Base-by-base conservation (phyloP, 2,888 invertebrate genomes). In the Pemphredon lugubris region DNA sequence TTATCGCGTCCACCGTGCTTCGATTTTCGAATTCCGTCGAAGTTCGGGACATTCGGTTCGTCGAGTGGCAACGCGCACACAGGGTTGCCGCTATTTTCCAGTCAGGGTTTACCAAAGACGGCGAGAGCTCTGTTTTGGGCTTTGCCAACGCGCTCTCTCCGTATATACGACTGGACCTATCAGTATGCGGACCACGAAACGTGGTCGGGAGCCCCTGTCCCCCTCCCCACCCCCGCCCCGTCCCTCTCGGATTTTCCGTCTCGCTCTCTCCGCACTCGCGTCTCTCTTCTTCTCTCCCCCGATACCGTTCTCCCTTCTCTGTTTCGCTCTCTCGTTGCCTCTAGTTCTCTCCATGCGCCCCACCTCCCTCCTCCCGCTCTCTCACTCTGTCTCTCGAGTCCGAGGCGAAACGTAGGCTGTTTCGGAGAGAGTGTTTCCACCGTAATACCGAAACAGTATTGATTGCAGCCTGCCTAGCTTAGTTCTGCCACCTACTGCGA, bases 381-480 rank as follows among this genome's bases (percentile, higher is more conserved):
- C 71, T 64, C 73, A 61, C 61, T 55, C 65, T n/a, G n/a, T n/a
- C 3, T 26, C 4, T 26, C 4, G 58, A 73, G 78, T 76, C 75
- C 79, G 73, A 81, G 65, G 81, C 81, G 84, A 85, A 88, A 87
- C 87, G 86, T 86, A 87, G 88, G 86, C 86, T 83, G 85, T 87
- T 88, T 88, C 84, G 78, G 84, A 83, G 86, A 87, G 88, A 87
- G 86, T 88, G 86, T 88, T 88, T 88, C 88, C 86, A 85, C 81
- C 83, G 89, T 88, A 88, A 89, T 88, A 85, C 87, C 87, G 87
- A 89, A 88, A 86, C 87, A 85, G 89, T 88, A 89, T 89, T 89
- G 88, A 89, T 89, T 89, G 89, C 88, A 87, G 84, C 79, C 85
- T 81, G 82, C 82, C 85, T 79, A 81, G 86, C 83, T 87, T 82